phyloP scores from a whole-genome alignment of 2,113 vertebrate genomes.

The Hippocampus zosterae region DNA sequence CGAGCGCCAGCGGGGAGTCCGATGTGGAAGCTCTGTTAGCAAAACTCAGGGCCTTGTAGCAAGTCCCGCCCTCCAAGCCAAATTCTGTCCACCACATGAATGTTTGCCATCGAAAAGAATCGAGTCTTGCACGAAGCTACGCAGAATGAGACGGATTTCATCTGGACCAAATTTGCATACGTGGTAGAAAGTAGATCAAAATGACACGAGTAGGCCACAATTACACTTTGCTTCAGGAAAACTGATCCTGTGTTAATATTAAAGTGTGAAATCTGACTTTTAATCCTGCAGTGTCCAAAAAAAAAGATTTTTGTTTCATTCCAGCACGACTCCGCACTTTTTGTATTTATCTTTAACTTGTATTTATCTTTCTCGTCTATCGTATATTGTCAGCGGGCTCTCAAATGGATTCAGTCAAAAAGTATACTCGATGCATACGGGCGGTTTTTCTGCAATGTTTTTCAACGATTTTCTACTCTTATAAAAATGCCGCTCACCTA shows the following conservation, averaged over 20 bases:
- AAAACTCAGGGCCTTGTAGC: slow-evolving; percentile 84
- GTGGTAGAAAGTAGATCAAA: not conserved
- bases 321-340: slow-evolving; percentile 25
- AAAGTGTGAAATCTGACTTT: not conserved
- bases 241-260: not conserved
- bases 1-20: slow-evolving; percentile 45
- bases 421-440: not conserved
- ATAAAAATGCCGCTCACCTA: no score
- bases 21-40: slow-evolving; percentile 93
- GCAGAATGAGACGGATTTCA: not conserved
- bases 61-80: not conserved
- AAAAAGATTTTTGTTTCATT: not conserved
- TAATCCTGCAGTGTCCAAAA: slow-evolving; percentile 5
- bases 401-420: not conserved
- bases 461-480: no score
- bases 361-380: not conserved
- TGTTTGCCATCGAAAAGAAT: not conserved
- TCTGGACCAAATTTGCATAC: not conserved
- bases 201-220: not conserved
- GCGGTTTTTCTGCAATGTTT: not conserved
- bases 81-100: not conserved
- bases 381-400: not conserved
- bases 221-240: slow-evolving; percentile 6
- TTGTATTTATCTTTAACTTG: not conserved
- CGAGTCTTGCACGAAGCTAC: not conserved